phyloP scores from a whole-genome alignment of 2,797 vertebrate genomes.

The Coregonus suidteri region DNA sequence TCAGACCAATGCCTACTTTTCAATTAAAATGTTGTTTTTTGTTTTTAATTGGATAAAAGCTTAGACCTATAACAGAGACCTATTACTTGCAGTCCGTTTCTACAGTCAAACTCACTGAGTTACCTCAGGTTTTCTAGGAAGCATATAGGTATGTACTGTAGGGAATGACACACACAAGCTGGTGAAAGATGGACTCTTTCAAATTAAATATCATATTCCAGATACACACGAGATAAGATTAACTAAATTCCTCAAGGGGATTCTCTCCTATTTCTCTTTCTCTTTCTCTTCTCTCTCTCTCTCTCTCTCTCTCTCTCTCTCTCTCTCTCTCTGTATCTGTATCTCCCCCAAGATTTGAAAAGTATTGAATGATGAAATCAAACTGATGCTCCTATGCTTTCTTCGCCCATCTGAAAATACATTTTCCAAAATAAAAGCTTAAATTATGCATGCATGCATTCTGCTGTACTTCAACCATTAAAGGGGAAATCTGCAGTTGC shows the following conservation, averaged over 20 bases:
- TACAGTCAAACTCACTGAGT: no score
- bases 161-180: not conserved
- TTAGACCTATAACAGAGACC: no score
- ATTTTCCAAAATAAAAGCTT: conserved; percentile 9
- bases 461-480: not conserved
- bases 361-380: not conserved
- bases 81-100: no score
- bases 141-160: no score
- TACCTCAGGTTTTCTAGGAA: no score
- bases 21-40: no score
- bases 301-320: no score
- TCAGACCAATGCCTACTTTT: no score
- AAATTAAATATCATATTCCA: not conserved
- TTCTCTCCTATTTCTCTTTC: not conserved
- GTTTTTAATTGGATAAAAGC: no score
- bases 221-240: not conserved
- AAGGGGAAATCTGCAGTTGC: no score
- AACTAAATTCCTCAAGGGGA: not conserved
- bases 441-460: not conserved
- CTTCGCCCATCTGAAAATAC: not conserved
- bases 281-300: no score
- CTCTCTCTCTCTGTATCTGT: not conserved
- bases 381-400: not conserved
- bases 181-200: not conserved
- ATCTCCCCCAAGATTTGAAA: conserved; percentile 1